These are phyloP conservation scores for Poeciliopsis prolifica DNA, from an alignment of 2,113 vertebrate species.

Conservation along the genomic window DNA sequence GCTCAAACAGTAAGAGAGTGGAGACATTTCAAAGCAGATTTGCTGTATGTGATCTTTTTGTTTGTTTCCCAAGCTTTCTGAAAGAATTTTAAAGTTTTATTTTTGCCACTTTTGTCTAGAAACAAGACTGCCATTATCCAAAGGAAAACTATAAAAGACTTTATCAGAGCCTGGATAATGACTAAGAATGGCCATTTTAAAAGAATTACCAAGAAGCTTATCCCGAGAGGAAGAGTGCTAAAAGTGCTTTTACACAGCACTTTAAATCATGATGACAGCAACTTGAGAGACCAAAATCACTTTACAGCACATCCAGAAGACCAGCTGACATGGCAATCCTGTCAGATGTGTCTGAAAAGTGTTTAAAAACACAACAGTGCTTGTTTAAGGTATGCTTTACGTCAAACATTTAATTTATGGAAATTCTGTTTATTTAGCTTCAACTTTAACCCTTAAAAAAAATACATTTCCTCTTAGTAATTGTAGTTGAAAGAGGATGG, in stretches of 20 bases:
- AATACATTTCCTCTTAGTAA: neutral
- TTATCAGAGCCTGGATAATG: neutral
- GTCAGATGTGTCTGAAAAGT: neutral
- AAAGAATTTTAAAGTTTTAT: neutral
- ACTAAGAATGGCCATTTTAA: neutral
- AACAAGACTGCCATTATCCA: neutral
- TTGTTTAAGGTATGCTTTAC: neutral
- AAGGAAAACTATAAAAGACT: neutral
- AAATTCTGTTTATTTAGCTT: neutral
- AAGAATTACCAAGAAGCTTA: neutral
- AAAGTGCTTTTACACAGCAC: neutral
- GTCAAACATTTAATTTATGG: neutral
- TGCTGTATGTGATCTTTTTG: no score
- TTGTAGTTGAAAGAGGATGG: neutral
- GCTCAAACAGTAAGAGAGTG: neutral
- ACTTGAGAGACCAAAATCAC: neutral
- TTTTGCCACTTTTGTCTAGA: neutral
- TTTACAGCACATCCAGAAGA: neutral
- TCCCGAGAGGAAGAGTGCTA: neutral
- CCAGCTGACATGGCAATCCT: neutral
- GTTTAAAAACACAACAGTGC: neutral
- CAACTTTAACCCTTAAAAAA: neutral
- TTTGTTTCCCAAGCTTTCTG: neutral
- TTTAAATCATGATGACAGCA: neutral
- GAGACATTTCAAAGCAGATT: neutral